A percentile compares a stretch with the other conserved stretches of the same genome.
Conservation (phyloP, 2,797 vertebrate species). For the Steatocranus sp. region DNA sequence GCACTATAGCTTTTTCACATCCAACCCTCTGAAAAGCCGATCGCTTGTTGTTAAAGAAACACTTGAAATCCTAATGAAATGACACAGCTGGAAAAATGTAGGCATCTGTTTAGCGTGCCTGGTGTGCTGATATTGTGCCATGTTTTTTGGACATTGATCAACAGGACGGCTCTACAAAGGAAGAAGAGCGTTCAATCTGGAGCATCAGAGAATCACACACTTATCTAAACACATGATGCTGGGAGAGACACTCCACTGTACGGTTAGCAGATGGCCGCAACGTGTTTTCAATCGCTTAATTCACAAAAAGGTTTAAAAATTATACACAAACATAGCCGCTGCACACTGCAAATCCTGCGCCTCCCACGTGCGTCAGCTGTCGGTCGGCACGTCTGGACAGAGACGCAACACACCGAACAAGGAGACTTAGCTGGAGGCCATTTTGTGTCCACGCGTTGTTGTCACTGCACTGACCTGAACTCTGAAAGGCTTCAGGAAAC, state of each 20-base stretch:
- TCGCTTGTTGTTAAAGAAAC: neutral
- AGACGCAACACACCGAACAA: neutral
- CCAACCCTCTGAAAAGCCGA: neutral
- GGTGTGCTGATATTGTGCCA: neutral
- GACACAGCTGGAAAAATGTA: neutral
- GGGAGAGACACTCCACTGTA: neutral
- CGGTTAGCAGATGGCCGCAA: neutral
- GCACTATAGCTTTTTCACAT: neutral
- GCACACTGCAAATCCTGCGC: neutral
- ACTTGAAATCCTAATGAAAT: neutral
- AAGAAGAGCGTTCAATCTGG: neutral
- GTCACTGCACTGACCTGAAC: conserved; percentile 37
- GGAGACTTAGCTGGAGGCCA: conserved; percentile 15
- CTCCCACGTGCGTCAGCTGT: conserved; percentile 19
- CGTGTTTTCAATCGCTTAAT: neutral
- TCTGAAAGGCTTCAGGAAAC: conserved; percentile 21
- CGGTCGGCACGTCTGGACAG: neutral
- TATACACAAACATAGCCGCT: neutral
- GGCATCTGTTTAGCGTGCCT: neutral
- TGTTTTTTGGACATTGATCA: neutral
- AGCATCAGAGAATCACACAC: neutral
- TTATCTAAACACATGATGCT: neutral
- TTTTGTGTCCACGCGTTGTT: conserved; percentile 38
- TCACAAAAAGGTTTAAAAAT: neutral
- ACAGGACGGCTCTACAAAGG: neutral